Percentiles rank a stretch among this genome's conserved stretches.
Evolutionary conservation across 2,113 vertebrate genomes (phyloP).

Genomic region (Eurypyga helias): DNA sequence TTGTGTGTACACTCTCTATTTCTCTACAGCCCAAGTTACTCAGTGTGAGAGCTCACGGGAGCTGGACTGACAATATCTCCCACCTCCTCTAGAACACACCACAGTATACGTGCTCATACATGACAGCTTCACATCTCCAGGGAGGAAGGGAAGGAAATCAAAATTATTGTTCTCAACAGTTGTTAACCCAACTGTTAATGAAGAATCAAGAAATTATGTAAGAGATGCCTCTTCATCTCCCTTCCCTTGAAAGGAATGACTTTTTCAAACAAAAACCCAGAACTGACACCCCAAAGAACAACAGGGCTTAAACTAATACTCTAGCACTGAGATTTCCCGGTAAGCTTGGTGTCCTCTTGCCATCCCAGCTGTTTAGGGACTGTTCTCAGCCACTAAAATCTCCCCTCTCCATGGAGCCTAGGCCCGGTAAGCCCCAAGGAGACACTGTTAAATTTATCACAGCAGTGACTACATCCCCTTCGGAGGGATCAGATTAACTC

Average conservation of each 20-base stretch:
- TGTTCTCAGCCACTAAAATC: background rate
- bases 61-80: rapidly evolving
- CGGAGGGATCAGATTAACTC: background rate
- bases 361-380: background rate
- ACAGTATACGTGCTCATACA: background rate
- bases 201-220: background rate
- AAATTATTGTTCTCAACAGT: background rate
- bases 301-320: background rate
- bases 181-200: background rate
- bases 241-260: background rate
- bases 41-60: background rate
- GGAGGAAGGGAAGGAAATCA: background rate
- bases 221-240: background rate
- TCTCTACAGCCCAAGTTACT: background rate
- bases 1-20: background rate
- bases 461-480: background rate
- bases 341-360: background rate
- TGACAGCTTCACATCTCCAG: background rate
- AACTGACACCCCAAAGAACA: background rate
- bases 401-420: background rate
- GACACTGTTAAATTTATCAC: background rate
- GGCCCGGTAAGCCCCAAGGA: background rate
- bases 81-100: background rate
- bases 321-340: background rate
- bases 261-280: background rate